These are phyloP conservation scores for Teleiodes luculella DNA, from an alignment of 2,888 invertebrate genomes.

Conservation along the genomic window DNA sequence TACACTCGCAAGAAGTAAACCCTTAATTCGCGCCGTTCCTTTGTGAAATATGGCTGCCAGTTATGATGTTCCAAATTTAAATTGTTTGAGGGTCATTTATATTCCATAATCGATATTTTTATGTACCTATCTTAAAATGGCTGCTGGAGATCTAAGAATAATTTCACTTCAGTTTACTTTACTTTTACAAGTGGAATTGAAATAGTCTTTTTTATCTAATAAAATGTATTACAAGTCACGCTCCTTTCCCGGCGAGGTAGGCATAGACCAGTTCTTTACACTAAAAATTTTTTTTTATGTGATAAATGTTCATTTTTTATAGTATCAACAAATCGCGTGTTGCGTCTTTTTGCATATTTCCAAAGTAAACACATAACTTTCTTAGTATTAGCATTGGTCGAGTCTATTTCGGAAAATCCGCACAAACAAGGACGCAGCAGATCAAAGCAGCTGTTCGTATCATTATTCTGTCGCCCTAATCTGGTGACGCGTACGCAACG, in stretches of 20 bases:
- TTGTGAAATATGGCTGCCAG: slow-evolving; percentile 50
- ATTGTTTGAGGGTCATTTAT: slow-evolving; percentile 9
- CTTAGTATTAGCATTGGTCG: background rate
- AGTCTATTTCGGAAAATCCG: slow-evolving; percentile 17
- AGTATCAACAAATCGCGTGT: background rate
- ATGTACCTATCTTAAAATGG: too few relatives aligned
- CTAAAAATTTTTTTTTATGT: too few relatives aligned
- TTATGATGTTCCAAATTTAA: slow-evolving; percentile 17
- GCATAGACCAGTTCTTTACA: too few relatives aligned
- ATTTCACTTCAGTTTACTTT: background rate
- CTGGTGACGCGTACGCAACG: slow-evolving; percentile 64
- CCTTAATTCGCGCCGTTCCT: slow-evolving; percentile 59
- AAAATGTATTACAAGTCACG: too few relatives aligned
- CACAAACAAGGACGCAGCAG: slow-evolving; percentile 25
- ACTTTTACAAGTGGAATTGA: too few relatives aligned
- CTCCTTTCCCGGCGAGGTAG: too few relatives aligned
- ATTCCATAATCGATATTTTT: slow-evolving; percentile 6
- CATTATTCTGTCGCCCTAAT: slow-evolving; percentile 52
- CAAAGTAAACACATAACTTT: background rate
- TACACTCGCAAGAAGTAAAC: slow-evolving; percentile 72
- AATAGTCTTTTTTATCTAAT: too few relatives aligned
- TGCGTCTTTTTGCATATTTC: background rate
- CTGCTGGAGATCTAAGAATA: too few relatives aligned
- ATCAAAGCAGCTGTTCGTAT: slow-evolving; percentile 57
- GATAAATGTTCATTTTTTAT: too few relatives aligned